Conservation (phyloP, 2,797 vertebrate genomes). For the Melopsittacus undulatus region DNA sequence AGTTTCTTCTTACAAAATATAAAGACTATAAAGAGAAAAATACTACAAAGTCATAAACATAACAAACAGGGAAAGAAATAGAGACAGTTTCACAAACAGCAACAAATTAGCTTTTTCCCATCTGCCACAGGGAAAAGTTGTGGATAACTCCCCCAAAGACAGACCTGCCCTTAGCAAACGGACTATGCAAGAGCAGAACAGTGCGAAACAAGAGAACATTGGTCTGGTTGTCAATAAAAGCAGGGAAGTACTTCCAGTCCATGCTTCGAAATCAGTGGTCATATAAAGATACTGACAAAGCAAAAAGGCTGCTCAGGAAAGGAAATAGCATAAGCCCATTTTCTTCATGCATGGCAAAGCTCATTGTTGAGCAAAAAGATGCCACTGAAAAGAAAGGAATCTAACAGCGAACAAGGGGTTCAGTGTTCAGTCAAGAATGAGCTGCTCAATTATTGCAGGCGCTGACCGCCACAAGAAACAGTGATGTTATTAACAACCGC, state of each 20-base stretch:
- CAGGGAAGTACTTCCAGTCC: neutral
- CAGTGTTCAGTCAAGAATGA: constrained; percentile 39
- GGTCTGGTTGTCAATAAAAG: neutral
- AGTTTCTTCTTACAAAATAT: neutral
- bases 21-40: neutral
- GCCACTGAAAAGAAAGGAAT: neutral
- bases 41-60: neutral
- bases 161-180: neutral
- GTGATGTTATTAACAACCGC: constrained; percentile 49
- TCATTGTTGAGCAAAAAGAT: neutral
- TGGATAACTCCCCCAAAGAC: neutral
- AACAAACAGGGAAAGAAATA: neutral
- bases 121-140: neutral
- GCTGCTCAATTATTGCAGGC: neutral
- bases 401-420: neutral
- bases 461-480: constrained; percentile 9
- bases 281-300: neutral
- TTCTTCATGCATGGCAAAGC: neutral
- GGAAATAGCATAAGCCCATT: neutral
- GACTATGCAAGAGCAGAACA: neutral
- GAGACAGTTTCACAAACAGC: neutral
- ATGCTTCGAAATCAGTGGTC: rapidly evolving
- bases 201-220: neutral
- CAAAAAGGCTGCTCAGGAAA: neutral
- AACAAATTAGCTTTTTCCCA: neutral